A percentile compares a stretch with the other conserved stretches of the same genome.
phyloP scores from a whole-genome alignment of 2,797 vertebrate species.

The Gymnothorax javanicus region DNA sequence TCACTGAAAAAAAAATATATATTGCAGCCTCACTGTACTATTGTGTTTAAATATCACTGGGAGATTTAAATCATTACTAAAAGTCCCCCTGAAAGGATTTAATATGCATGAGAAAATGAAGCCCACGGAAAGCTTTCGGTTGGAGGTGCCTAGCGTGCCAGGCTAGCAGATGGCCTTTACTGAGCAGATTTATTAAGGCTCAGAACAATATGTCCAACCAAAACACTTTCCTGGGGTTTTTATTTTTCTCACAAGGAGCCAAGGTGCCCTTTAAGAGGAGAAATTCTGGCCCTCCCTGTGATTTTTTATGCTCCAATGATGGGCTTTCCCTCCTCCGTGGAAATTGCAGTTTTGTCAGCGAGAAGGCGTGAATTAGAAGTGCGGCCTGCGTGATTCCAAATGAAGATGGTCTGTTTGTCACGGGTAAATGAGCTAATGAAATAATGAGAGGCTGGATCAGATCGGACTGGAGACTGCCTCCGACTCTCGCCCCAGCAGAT shows the following conservation, averaged over 20 bases:
- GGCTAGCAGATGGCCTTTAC: slow-evolving; percentile 1
- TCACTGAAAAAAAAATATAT: not conserved
- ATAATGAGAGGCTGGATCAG: not conserved
- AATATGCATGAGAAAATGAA: not conserved
- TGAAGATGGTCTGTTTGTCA: not conserved
- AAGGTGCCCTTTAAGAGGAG: slow-evolving; percentile 14
- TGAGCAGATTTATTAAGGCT: slow-evolving; percentile 4
- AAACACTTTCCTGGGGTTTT: slow-evolving; percentile 13
- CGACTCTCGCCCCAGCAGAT: not conserved
- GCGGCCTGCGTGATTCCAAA: not conserved
- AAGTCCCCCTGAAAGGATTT: not conserved
- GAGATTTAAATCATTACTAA: not conserved
- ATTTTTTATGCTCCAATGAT: not conserved
- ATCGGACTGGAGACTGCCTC: not conserved
- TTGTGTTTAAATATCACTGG: not conserved
- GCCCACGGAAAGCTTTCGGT: not conserved
- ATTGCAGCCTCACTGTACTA: not conserved
- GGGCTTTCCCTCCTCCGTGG: not conserved
- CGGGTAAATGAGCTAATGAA: not conserved
- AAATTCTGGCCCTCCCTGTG: not conserved
- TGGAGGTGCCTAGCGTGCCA: not conserved
- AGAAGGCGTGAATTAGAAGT: not conserved
- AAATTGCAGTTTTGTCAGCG: not conserved
- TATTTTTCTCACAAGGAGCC: not conserved
- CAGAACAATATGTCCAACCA: not conserved